Evolutionary conservation across 2,113 vertebrate genomes (phyloP), one percentile per base, ranked within the genome.

Genomic region (Martes martes): DNA sequence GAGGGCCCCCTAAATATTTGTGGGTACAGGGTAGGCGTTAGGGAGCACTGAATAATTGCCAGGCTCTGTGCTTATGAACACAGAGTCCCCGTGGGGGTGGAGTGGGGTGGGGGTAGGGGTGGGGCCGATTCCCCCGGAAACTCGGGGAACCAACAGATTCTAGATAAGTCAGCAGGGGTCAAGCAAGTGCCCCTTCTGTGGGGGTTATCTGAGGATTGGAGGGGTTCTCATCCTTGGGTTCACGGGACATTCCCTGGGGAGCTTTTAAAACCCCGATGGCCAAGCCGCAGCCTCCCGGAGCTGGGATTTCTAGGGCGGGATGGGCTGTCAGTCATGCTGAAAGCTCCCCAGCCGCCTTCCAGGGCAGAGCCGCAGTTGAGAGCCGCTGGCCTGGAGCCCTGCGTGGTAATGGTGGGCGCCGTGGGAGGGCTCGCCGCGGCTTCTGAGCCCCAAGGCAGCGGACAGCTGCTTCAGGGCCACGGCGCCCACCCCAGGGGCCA

Each of bases 341-440:
- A n/a, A 76, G 82, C 63, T 74, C 82, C 57, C 47, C 11, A 15
- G 61, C 36, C 26, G 1, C 1, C 57, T 42, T 63, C 11, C 16
- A 10, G 0, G 4, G 36, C n/a, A 2, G 36, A 3, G 36, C 31
- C 3, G 2, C 15, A 63, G 39, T 15, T 42, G 31, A n/a, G 24
- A n/a, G 47, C 69, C 3, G 0, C 42, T 18, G 21, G 50, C 67
- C 28, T 0, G 5, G 63, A 73, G 47, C 90, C 0, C 0, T 7
- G 31, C 39, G 8, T 24, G 16, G 36, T 2, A 9, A 50, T 24
- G 19, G 36, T 10, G 13, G 50, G 33, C 21, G 16, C 61, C 9
- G 0, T 1, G 6, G n/a, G 63, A 2, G 3, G 1, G 18, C 23
- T 11, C 18, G 57, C 33, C 26, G 9, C 14, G 31, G 47, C 24